A percentile compares a stretch with the other conserved stretches of the same genome.
These are phyloP conservation scores for Neomicropteryx cornuta DNA, from an alignment of 1,140 invertebrate genomes.

Conservation along the genomic window DNA sequence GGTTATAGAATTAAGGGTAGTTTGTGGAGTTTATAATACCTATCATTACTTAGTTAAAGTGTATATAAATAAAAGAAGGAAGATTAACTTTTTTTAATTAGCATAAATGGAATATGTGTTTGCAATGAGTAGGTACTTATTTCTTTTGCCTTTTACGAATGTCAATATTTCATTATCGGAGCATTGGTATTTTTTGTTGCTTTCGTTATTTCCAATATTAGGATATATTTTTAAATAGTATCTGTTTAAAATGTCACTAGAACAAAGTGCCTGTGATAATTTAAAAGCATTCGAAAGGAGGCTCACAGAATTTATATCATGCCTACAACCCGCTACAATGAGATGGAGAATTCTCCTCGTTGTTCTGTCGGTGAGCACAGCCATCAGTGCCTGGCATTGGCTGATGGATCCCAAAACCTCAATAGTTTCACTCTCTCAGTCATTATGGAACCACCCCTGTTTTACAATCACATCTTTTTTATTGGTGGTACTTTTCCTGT, in stretches of 20 bases:
- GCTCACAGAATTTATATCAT: constrained; percentile 81
- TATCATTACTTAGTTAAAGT: too few relatives aligned
- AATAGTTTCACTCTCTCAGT: constrained; percentile 74
- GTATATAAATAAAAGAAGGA: too few relatives aligned
- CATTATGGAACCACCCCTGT: constrained; percentile 78
- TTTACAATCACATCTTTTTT: constrained; percentile 67
- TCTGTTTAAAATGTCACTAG: constrained; percentile 45
- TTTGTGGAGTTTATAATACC: too few relatives aligned
- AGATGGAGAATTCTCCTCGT: constrained; percentile 80
- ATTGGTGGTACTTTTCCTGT: constrained; percentile 67
- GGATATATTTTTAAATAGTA: too few relatives aligned
- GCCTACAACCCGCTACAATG: constrained; percentile 71
- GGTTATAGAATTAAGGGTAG: too few relatives aligned
- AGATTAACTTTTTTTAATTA: too few relatives aligned
- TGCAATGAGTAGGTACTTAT: too few relatives aligned
- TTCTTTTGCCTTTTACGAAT: too few relatives aligned
- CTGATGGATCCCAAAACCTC: constrained; percentile 83
- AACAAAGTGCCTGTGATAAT: constrained; percentile 60
- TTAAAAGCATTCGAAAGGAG: constrained; percentile 86
- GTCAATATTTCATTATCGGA: too few relatives aligned
- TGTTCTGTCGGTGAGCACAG: constrained; percentile 71
- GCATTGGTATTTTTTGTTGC: too few relatives aligned
- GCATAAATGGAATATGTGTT: too few relatives aligned
- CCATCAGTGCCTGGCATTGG: constrained; percentile 90
- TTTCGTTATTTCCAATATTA: too few relatives aligned